Percentiles rank a stretch among this genome's conserved stretches.
phyloP scores from a whole-genome alignment of 2,113 vertebrate species.

The Typhlomys cinereus region DNA sequence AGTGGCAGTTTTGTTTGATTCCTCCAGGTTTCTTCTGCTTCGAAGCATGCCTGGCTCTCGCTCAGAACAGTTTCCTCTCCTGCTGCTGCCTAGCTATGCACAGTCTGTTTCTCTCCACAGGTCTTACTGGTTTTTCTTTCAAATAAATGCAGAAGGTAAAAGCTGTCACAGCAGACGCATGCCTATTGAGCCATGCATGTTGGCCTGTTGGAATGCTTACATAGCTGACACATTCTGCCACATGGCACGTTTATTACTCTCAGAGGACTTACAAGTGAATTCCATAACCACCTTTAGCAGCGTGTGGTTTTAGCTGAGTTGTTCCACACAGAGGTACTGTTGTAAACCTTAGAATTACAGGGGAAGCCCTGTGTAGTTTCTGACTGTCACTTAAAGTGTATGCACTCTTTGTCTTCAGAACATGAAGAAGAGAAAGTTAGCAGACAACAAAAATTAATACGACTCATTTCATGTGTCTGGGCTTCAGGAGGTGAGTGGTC shows the following conservation, averaged over 20 bases:
- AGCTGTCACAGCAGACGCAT: neutral
- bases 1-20: neutral
- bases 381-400: neutral
- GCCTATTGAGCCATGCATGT: neutral
- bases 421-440: neutral
- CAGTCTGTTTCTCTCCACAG: neutral
- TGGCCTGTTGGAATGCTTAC: neutral
- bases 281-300: neutral
- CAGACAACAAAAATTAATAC: neutral
- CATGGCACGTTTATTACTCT: neutral
- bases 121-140: neutral
- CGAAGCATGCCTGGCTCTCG: neutral
- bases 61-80: neutral
- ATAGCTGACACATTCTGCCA: neutral
- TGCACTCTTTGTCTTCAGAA: neutral
- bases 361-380: neutral
- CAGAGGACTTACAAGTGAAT: neutral
- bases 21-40: neutral
- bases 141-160: neutral
- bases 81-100: neutral
- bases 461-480: neutral
- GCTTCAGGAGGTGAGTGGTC: neutral
- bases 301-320: neutral
- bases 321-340: neutral
- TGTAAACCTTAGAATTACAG: neutral